Evolutionary conservation across 1,140 invertebrate genomes (phyloP).

Genomic region (Diabrotica virgifera): DNA sequence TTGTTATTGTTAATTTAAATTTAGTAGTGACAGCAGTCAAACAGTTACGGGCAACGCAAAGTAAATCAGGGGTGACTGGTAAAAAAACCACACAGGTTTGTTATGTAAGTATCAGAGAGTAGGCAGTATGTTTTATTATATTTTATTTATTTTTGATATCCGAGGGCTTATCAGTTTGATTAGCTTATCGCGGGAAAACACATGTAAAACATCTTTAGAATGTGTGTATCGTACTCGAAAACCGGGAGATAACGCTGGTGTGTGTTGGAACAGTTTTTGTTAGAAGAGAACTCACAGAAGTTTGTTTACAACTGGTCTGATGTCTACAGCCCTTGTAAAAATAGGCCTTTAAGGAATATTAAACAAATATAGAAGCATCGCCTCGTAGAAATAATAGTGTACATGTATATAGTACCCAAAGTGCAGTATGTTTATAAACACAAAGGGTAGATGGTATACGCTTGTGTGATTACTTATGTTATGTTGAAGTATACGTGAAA

Average conservation of each 20-base stretch:
- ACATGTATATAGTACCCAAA: too few relatives aligned
- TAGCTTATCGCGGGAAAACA: conserved; percentile 43
- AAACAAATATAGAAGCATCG: neutral
- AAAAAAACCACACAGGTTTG: conserved; percentile 23
- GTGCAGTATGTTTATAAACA: too few relatives aligned
- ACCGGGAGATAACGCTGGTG: conserved; percentile 22
- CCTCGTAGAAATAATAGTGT: too few relatives aligned
- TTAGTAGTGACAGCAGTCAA: conserved; percentile 13
- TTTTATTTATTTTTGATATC: conserved; percentile 39
- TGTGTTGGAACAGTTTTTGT: conserved; percentile 8
- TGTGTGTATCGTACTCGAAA: conserved; percentile 37
- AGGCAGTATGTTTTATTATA: conserved; percentile 36
- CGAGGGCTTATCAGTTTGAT: conserved; percentile 39
- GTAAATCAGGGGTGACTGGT: conserved; percentile 13
- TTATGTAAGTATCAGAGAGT: conserved; percentile 29
- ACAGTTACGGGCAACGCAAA: conserved; percentile 8
- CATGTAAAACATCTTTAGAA: conserved; percentile 45
- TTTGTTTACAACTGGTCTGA: conserved; percentile 7
- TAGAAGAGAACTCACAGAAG: conserved; percentile 12
- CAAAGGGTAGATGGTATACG: too few relatives aligned
- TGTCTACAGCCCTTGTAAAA: neutral
- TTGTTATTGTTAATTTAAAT: neutral
- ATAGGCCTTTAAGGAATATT: neutral
- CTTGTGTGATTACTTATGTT: too few relatives aligned
- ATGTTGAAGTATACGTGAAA: too few relatives aligned